Evolutionary conservation across 2,888 invertebrate species (phyloP), one percentile per base, ranked within the genome.

Genomic region (Sicus ferrugineus): DNA sequence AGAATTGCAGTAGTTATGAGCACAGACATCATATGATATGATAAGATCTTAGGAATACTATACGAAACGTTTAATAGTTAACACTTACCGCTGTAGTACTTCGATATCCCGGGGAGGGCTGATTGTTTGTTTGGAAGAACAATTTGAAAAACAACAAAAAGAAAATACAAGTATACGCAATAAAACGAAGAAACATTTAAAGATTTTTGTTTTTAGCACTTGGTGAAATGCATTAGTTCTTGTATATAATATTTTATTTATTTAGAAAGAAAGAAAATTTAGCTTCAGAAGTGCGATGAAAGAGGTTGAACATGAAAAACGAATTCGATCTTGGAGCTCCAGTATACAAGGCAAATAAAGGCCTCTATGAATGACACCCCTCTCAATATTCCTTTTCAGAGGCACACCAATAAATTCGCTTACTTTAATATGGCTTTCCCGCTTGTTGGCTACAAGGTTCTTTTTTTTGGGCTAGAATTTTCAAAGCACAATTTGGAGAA

Each of bases 21-120:
- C 26, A n/a, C 61, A 19, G n/a, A 14, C n/a, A n/a, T n/a, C 16
- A 31, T 50, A 31, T 50, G 2, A 28, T 14, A 54, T 54, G 7
- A 23, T 28, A 26, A 3, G 23, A 54, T 16, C 19, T 46, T 19
- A 9, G 3, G 19, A 4, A 46, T 9, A n/a, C 9, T 71, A 70
- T 72, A 65, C 6, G 23, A 31, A 38, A 67, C n/a, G n/a, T 67
- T 19, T 26, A n/a, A 31, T 67, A n/a, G n/a, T n/a, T n/a, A n/a
- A n/a, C 77, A 89, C 89, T 89, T 88, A 89, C 89, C 89, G 83
- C 88, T 88, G 82, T 88, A 89, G 86, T 89, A 89, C 84, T 87
- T 89, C 78, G 86, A 84, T 85, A 89, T 89, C 89, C 89, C 88
- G 85, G 89, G 89, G 83, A 89, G 87, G 85, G 88, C 89, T 89